Base-by-base conservation (phyloP, 2,797 vertebrate genomes). In the Paedocypris micromegethes region DNA sequence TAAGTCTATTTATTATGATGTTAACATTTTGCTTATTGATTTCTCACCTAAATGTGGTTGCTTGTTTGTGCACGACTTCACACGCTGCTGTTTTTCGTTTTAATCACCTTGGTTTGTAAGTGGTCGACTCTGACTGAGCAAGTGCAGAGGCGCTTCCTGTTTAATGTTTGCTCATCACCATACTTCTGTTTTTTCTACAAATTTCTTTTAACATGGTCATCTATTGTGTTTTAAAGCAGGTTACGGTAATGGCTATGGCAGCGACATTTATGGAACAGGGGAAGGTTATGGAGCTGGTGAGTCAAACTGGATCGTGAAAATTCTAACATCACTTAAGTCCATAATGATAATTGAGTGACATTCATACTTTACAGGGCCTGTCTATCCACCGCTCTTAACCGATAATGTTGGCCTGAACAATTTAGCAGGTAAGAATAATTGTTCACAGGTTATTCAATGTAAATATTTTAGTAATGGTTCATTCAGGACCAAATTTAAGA, bases 281-380 rank as follows among this genome's bases (percentile, higher is more conserved):
- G 68, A 89, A 3, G 81, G 81, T n/a, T 87, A 85, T 9, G 83
- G 86, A 64, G 79, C 85, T 6, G 89, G 90, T 90, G 75, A 85
- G 88, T 85, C 37, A 45, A 56, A 67, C 38, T 38, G 2, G 3
- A 43, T 63, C 45, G 4, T 39, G 50, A 40, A 5, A 41, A 4
- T 64, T 39, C 60, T 48, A 37, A 46, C 45, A 8, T 63, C 38
- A 49, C 37, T n/a, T n/a, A n/a, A 54, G 61, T 58, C 61, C 47
- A 44, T 65, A 60, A 76, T 72, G 72, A 54, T 68, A 75, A 79
- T 75, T 59, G 8, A 64, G 72, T 54, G 52, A 75, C 82, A 76
- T 83, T 84, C 78, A 83, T 83, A 77, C 70, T 74, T 89, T 86
- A 81, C 82, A 88, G 87, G 81, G 61, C 81, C 82, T 57, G 83